A percentile compares a stretch with the other conserved stretches of the same genome.
Evolutionary conservation across 2,888 invertebrate species (phyloP).

Genomic region (Nomada goodeniana): DNA sequence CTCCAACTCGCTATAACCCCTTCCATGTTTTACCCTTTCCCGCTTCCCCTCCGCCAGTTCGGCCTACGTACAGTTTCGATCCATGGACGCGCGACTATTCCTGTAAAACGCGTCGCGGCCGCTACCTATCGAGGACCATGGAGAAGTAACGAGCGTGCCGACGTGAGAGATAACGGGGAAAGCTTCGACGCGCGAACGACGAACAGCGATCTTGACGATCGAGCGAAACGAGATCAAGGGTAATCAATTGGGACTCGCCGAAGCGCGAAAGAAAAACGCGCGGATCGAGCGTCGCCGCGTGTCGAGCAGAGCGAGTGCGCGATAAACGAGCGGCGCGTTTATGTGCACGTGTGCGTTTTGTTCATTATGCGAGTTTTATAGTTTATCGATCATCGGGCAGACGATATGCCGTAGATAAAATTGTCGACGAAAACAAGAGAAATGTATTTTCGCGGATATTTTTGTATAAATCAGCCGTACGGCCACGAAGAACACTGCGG

Average conservation of each 20-base stretch:
- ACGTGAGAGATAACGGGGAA: neutral
- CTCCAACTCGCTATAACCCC: neutral
- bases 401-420: slow-evolving; percentile 40
- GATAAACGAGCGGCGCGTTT: neutral
- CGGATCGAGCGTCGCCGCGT: neutral
- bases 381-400: slow-evolving; percentile 39
- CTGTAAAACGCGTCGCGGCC: too few species aligned
- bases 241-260: neutral
- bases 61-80: too few species aligned
- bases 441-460: slow-evolving; percentile 69
- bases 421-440: slow-evolving; percentile 43
- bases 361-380: slow-evolving; percentile 38
- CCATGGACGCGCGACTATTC: too few species aligned
- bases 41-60: too few species aligned
- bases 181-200: neutral
- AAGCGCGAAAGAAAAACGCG: too few species aligned
- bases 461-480: slow-evolving; percentile 56
- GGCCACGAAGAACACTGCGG: slow-evolving; percentile 4
- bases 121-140: too few species aligned
- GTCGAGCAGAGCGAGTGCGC: neutral
- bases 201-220: neutral
- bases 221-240: neutral
- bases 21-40: too few species aligned
- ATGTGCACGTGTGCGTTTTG: neutral
- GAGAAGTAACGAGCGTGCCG: too few species aligned